Evolutionary conservation across 2,888 invertebrate genomes (phyloP).

Genomic region (Aromia moschata): DNA sequence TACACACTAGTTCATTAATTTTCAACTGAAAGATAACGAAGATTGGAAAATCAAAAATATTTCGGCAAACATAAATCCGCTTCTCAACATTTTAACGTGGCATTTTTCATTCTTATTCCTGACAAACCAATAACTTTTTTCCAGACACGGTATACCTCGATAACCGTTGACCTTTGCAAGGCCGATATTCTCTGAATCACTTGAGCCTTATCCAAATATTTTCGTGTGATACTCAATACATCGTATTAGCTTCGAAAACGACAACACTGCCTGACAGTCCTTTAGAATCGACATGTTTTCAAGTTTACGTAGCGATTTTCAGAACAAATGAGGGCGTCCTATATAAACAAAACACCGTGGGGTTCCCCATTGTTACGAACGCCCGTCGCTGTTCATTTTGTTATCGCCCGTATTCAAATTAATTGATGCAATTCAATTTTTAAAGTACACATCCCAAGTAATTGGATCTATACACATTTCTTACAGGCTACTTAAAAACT

Average conservation of each 20-base stretch:
- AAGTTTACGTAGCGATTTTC: conserved; percentile 51
- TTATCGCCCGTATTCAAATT: conserved; percentile 28
- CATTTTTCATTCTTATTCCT: too few relatives aligned
- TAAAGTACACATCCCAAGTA: not conserved
- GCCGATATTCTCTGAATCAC: conserved; percentile 23
- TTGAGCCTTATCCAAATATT: conserved; percentile 27
- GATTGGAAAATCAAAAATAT: too few relatives aligned
- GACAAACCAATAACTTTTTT: too few relatives aligned
- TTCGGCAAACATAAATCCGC: too few relatives aligned
- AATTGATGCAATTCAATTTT: conserved; percentile 28
- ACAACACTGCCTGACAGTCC: conserved; percentile 23
- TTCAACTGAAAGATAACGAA: too few relatives aligned
- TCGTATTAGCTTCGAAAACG: conserved; percentile 41
- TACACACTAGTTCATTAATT: too few relatives aligned
- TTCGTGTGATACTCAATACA: conserved; percentile 26
- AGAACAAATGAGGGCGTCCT: conserved; percentile 51
- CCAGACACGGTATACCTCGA: too few relatives aligned
- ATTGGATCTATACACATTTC: not conserved
- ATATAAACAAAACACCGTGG: conserved; percentile 48
- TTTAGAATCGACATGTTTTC: conserved; percentile 52
- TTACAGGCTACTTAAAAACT: too few relatives aligned
- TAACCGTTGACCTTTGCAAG: conserved; percentile 15
- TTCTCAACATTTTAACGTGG: too few relatives aligned
- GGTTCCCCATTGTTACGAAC: conserved; percentile 35
- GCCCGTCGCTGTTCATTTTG: conserved; percentile 33